phyloP scores from a whole-genome alignment of 2,888 invertebrate genomes.

The Ligdia adustata region DNA sequence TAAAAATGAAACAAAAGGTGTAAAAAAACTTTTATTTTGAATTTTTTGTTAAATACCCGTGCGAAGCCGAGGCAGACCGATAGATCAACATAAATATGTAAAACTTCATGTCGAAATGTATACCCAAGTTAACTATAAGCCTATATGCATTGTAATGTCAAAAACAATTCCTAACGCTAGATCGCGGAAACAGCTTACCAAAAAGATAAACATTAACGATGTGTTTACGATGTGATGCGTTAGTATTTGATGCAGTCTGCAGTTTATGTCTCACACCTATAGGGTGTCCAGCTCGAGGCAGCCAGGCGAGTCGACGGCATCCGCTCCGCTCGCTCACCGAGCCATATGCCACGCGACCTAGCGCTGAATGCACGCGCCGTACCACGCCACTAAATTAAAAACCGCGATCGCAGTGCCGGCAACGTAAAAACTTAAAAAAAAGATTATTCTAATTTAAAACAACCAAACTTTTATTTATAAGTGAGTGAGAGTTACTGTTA shows the following conservation, averaged over 20 bases:
- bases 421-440: background rate
- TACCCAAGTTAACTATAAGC: too few species aligned
- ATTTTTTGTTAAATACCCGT: too few species aligned
- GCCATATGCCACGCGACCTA: slow-evolving; percentile 23
- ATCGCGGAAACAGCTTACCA: too few species aligned
- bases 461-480: slow-evolving; percentile 14
- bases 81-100: too few species aligned
- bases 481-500: slow-evolving; percentile 31
- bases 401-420: slow-evolving; percentile 13
- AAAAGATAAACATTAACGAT: background rate
- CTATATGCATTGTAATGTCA: too few species aligned
- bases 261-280: slow-evolving; percentile 2
- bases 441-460: background rate
- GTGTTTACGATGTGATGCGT: too few species aligned
- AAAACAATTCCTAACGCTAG: too few species aligned
- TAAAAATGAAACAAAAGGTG: too few species aligned
- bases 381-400: background rate
- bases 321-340: slow-evolving; percentile 7
- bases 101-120: too few species aligned
- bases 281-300: slow-evolving; percentile 5
- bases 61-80: too few species aligned
- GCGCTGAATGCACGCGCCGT: slow-evolving; percentile 18
- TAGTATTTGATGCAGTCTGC: too few species aligned
- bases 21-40: too few species aligned
- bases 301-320: slow-evolving; percentile 11